Evolutionary conservation across 2,113 vertebrate genomes (phyloP).

Genomic region (Rhabdomys dilectus): DNA sequence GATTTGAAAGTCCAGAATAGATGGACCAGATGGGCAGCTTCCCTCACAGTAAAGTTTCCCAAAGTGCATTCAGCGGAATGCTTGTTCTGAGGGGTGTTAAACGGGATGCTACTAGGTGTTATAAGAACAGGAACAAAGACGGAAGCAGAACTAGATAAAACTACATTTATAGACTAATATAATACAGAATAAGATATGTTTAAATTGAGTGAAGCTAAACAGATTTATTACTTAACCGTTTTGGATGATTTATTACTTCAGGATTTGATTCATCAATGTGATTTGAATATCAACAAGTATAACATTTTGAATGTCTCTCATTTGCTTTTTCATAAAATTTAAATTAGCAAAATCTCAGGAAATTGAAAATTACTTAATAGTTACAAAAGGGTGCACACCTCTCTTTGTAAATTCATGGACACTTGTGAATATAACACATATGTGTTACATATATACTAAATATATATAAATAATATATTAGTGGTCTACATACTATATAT

Average conservation of each 20-base stretch:
- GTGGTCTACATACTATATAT: too few species aligned
- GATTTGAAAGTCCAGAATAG: constrained; percentile 83
- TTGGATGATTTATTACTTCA: neutral
- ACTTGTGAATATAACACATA: neutral
- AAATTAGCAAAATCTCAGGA: neutral
- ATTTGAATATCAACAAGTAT: constrained; percentile 21
- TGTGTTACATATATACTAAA: neutral
- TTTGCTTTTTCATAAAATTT: neutral
- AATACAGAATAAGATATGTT: constrained; percentile 10
- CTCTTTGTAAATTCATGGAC: neutral
- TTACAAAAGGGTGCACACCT: neutral
- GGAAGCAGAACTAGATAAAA: neutral
- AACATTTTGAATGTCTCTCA: neutral
- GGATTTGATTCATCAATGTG: constrained; percentile 8
- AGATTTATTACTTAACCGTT: constrained; percentile 48
- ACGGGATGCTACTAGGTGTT: constrained; percentile 80
- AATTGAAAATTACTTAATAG: neutral
- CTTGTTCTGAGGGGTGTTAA: constrained; percentile 79
- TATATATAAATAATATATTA: neutral
- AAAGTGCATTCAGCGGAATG: constrained; percentile 77
- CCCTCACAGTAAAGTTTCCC: constrained; percentile 81
- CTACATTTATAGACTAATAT: constrained; percentile 16
- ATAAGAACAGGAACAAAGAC: constrained; percentile 59
- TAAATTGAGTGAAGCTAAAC: constrained; percentile 36
- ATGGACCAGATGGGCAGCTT: constrained; percentile 83